Base-by-base conservation (phyloP, 2,797 vertebrate species). In the Chloroceryle inda region DNA sequence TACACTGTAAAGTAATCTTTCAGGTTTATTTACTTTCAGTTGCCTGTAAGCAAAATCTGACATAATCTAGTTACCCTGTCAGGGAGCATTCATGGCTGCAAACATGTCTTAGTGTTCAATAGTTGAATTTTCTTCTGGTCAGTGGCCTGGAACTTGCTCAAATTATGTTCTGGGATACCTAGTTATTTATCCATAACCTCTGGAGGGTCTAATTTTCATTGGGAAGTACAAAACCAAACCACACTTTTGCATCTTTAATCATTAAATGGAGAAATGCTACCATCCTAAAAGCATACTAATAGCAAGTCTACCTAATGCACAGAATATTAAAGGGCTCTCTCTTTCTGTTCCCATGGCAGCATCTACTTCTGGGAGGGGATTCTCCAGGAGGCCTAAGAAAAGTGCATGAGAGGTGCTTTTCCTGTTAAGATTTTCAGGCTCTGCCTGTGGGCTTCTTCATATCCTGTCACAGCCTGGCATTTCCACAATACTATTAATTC, bases 41-140 rank as follows among this genome's bases (percentile, higher is more conserved):
- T 96, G 94, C 95, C 96, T 97, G 92, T 93, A 93, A 98, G 95
- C 96, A 96, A 96, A 97, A 95, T 92, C 89, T 95, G 96, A 95
- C 94, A 94, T 95, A 96, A 97, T 94, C 96, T 97, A 87, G 96
- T 97, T 97, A 96, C 96, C 49, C 89, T 94, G 94, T 95, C 94
- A 94, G 84, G 85, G 49, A 92, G 75, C 5, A 63, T 94, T 92
- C 63, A 45, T 68, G 83, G 89, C 92, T 93, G 71, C 88, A 93
- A 92, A 89, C 76, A 69, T 22, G 64, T 50, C 75, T 92, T 83
- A 92, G 88, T 96, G 90, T 71, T 91, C 77, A 88, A 50, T 5
- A 85, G 68, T 37, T 89, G 85, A 88, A 95, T 93, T 95, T 95
- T 89, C 83, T 92, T 86, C 85, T 89, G 96, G 89, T 92, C 93